Base-by-base conservation (phyloP, 2,113 vertebrate genomes). In the Pygoscelis adeliae region DNA sequence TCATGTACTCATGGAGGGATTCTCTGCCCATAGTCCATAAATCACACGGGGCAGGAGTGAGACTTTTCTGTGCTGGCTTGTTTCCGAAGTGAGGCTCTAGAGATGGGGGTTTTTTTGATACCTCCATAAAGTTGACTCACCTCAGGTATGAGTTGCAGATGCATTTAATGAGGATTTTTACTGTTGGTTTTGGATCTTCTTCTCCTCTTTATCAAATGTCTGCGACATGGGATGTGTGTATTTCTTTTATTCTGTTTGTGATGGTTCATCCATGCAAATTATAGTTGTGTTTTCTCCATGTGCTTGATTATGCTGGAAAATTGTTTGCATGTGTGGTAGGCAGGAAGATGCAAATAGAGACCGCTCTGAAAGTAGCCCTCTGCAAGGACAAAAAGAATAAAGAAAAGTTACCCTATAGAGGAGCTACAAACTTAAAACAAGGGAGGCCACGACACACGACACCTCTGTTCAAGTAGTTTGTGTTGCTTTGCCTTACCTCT, bases 21-120 rank as follows among this genome's bases (percentile, higher is more conserved):
- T 80, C 83, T 86, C 65, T 93, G 71, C 92, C 79, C 78, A 3
- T 83, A 50, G 80, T 52, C 89, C 83, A 89, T 98, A 94, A 97
- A 89, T 98, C 90, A 93, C 25, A 36, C 8, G 17, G 69, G 65
- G 47, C 56, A 52, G 70, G 42, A 90, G 46, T 53, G 79, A 91
- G 58, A 53, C 38, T 91, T 72, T 66, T 73, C 82, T 79, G 44
- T 66, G 63, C 78, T 96, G 76, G 26, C 87, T 89, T 84, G 44
- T 94, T 96, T 83, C 67, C 49, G 17, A 80, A 83, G 26, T 62
- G 74, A 88, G 74, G 25, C 47, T 95, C 58, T 92, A 29, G 92
- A 93, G 65, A 65, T 94, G 67, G 49, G 22, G 14, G 1, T 55
- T 74, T 78, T 88, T 89, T 47, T 67, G 67, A 25, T 84, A n/a